Base-by-base conservation (phyloP, 2,113 vertebrate genomes). In the Bambusicola thoracicus region DNA sequence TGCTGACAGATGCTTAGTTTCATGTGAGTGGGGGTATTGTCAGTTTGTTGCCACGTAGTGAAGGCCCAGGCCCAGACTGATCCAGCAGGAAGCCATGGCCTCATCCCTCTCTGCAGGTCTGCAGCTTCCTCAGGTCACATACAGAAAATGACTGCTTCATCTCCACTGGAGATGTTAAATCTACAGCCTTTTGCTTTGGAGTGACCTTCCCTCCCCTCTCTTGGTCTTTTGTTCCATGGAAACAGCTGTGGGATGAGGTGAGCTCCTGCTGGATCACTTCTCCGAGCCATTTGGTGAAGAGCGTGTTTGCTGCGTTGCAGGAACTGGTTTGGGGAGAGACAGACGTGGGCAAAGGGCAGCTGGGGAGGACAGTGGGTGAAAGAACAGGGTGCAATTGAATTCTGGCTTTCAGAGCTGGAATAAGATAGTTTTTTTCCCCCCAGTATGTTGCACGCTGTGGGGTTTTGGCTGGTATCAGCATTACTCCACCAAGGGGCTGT, bases 391-490 rank as follows among this genome's bases (percentile, higher is more conserved):
- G 55, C 55, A 38, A 7, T 1, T 76, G 49, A 69, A 59, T 58
- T 15, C 0, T 1, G 38, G 11, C 30, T 58, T 81, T 81, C 32
- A 68, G 24, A 44, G 85, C 55, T 77, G 46, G n/a, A 27, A 38
- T 11, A 46, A 73, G 61, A 40, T 29, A 18, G 11, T 1, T 18
- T 63, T 5, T 7, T 29, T 7, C 27, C 69, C 68, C 13, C 48
- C n/a, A 13, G 25, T 16, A 4, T 2, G 8, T 80, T 75, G 74
- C 29, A 56, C 2, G 27, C 51, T 68, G 11, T 74, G 51, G 6
- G 49, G 43, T 78, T 92, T 69, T 66, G 46, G 49, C 89, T 75
- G 83, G 20, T 79, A 51, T 84, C 88, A 94, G 84, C 80, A 59
- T 77, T 87, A 61, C 65, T 79, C 40, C 48, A 14, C 75, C 8